These are phyloP conservation scores for Peromyscus eremicus DNA, from an alignment of 2,797 vertebrate genomes.

Conservation along the genomic window DNA sequence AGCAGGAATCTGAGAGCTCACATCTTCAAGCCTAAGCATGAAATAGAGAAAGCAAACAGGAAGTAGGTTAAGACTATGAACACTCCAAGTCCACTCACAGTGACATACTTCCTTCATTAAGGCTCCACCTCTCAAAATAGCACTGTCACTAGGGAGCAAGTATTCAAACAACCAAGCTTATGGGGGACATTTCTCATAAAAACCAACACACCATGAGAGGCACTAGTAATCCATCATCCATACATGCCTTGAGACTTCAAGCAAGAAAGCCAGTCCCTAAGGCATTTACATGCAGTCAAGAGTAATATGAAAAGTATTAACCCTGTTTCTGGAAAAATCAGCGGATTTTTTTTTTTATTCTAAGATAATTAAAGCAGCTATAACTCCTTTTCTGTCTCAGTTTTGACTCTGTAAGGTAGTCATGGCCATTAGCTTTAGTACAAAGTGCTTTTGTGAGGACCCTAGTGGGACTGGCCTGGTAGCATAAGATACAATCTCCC, in stretches of 20 bases:
- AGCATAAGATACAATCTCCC: not conserved
- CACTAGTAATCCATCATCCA: not conserved
- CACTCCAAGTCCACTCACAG: not conserved
- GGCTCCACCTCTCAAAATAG: not conserved
- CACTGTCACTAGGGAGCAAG: not conserved
- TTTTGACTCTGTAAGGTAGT: not conserved
- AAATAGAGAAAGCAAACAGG: not conserved
- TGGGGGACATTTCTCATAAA: not conserved
- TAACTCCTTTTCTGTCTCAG: constrained; percentile 20
- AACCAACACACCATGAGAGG: not conserved
- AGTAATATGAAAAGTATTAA: not conserved
- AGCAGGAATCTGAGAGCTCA: not conserved
- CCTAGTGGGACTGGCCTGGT: not conserved
- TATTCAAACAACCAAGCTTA: not conserved
- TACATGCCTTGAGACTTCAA: not conserved
- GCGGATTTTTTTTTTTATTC: not conserved
- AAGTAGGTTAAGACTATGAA: not conserved
- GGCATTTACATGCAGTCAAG: not conserved
- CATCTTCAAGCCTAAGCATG: not conserved
- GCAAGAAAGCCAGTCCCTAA: not conserved
- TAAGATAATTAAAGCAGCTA: not conserved
- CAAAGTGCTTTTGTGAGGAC: not conserved
- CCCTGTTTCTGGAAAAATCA: not conserved
- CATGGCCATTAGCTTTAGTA: not conserved
- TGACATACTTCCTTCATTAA: not conserved